phyloP scores from a whole-genome alignment of 2,888 invertebrate species.

The Melitaea athalia region DNA sequence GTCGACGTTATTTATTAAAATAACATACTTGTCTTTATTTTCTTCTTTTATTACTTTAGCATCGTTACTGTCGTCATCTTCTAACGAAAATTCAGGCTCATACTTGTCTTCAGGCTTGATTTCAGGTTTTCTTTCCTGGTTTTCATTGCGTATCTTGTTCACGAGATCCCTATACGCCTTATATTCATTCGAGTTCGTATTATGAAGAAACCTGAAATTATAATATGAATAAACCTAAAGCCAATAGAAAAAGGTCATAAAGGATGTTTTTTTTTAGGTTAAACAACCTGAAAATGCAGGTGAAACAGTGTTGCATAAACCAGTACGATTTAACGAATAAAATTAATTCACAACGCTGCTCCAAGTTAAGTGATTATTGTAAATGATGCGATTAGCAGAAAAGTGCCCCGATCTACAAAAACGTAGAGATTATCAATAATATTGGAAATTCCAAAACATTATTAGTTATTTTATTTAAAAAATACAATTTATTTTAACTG shows the following conservation, averaged over 20 bases:
- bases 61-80: conserved; percentile 76
- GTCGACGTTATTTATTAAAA: neutral
- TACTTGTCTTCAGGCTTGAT: conserved; percentile 78
- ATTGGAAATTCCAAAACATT: too few relatives aligned
- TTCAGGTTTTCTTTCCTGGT: conserved; percentile 56
- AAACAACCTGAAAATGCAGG: conserved; percentile 55
- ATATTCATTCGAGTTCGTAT: conserved; percentile 71
- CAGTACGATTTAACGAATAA: neutral
- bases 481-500: too few relatives aligned
- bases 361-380: conserved; percentile 43
- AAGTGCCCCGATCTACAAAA: too few relatives aligned
- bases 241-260: conserved; percentile 51
- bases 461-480: too few relatives aligned
- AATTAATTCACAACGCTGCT: conserved; percentile 40
- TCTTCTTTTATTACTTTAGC: conserved; percentile 63
- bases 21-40: conserved; percentile 61
- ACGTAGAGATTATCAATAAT: too few relatives aligned
- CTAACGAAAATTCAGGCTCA: conserved; percentile 76
- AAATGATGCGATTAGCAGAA: conserved; percentile 23
- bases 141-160: conserved; percentile 55
- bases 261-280: conserved; percentile 48
- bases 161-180: conserved; percentile 75
- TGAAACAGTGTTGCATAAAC: conserved; percentile 30
- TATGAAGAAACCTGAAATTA: conserved; percentile 77
- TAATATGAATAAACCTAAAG: conserved; percentile 43